phyloP scores from a whole-genome alignment of 53 echinoderm and acorn worm species.

The Glandiceps talaboti region DNA sequence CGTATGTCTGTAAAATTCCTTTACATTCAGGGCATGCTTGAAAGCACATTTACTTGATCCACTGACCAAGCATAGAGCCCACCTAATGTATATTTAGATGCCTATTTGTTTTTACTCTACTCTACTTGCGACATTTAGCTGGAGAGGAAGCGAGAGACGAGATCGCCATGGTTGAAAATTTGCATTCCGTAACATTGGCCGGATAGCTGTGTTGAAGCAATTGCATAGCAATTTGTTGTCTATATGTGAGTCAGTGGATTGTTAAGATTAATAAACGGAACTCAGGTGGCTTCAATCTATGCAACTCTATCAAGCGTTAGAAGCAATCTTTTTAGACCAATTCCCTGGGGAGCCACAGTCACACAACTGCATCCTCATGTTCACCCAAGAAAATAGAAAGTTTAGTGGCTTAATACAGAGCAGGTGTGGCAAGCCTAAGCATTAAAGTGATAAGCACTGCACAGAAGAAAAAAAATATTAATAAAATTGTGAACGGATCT shows the following conservation, averaged over 20 bases:
- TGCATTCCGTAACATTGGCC: background rate
- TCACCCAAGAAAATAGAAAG: background rate
- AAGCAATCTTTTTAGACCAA: background rate
- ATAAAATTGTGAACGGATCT: background rate
- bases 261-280: background rate
- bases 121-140: background rate
- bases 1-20: background rate
- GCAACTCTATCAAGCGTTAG: background rate
- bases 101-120: background rate
- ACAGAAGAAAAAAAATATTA: background rate
- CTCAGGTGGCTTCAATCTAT: background rate
- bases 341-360: background rate
- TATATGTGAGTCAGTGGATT: background rate
- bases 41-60: background rate
- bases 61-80: background rate
- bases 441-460: background rate
- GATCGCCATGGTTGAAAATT: background rate
- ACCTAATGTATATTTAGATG: background rate
- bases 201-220: background rate
- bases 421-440: background rate
- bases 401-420: background rate
- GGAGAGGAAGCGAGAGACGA: background rate
- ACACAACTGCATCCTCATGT: background rate
- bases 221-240: background rate
- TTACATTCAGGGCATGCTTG: background rate